Evolutionary conservation across 2,113 vertebrate species (phyloP).

Genomic region (Stercorarius parasiticus): DNA sequence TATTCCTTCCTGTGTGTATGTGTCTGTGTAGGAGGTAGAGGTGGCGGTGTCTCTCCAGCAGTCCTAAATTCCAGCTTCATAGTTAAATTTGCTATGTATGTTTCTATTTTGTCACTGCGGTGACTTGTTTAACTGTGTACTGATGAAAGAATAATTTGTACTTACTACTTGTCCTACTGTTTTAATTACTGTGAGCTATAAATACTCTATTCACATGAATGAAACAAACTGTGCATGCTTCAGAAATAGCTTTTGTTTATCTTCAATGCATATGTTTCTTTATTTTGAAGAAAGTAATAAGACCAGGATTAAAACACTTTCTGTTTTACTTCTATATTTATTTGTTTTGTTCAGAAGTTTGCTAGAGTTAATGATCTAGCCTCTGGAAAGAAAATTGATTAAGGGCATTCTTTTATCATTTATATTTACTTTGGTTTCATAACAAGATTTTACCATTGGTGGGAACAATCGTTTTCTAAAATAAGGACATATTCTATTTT

Average conservation of each 20-base stretch:
- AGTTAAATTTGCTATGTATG: neutral
- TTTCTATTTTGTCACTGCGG: constrained; percentile 43
- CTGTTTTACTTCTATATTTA: neutral
- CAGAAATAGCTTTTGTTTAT: constrained; percentile 65
- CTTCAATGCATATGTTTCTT: constrained; percentile 23
- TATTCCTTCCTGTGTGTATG: neutral
- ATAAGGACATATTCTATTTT: neutral
- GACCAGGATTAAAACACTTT: constrained; percentile 36
- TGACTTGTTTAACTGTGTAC: constrained; percentile 59
- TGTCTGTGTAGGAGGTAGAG: constrained; percentile 23
- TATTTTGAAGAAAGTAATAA: constrained; percentile 58
- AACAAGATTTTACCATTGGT: neutral
- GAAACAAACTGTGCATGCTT: constrained; percentile 55
- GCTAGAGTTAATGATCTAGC: neutral
- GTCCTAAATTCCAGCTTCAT: neutral
- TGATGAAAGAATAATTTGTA: constrained; percentile 70
- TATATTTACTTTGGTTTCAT: neutral
- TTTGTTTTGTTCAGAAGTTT: constrained; percentile 11
- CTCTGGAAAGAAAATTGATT: neutral
- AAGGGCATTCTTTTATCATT: neutral
- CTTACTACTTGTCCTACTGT: constrained; percentile 66
- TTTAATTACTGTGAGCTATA: constrained; percentile 70
- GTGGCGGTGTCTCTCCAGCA: constrained; percentile 19
- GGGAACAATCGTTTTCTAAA: neutral
- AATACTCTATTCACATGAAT: constrained; percentile 64